phyloP scores from a whole-genome alignment of 2,888 invertebrate genomes.

The Tetropium fuscum region DNA sequence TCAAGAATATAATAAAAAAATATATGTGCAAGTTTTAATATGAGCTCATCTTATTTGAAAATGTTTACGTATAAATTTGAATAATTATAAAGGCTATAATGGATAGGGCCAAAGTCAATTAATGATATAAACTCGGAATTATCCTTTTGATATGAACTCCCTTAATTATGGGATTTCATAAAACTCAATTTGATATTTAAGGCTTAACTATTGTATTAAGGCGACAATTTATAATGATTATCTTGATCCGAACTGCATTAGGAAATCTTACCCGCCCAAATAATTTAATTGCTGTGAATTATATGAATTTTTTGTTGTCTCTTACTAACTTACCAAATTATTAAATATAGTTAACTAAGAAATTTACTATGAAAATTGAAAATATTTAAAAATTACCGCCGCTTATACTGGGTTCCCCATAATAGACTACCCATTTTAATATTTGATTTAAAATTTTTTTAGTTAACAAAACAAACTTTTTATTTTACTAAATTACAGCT shows the following conservation, averaged over 20 bases:
- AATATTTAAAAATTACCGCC: no score
- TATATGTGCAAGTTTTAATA: no score
- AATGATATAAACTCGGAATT: conserved; percentile 20
- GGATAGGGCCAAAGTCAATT: conserved; percentile 22
- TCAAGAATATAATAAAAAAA: no score
- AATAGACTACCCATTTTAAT: no score
- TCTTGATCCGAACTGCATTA: background rate
- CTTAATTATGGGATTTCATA: conserved; percentile 21
- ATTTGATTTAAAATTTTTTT: no score
- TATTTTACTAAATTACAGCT: no score
- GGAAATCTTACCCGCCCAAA: background rate
- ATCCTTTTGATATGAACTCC: conserved; percentile 22
- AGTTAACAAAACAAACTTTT: no score
- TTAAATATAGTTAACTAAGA: no score
- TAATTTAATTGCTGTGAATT: background rate
- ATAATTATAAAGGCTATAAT: conserved; percentile 19
- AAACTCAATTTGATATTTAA: conserved; percentile 16
- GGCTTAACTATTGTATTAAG: conserved; percentile 22
- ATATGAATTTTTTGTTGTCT: no score
- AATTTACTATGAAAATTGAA: no score
- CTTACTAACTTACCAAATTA: no score
- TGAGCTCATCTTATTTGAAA: conserved; percentile 3
- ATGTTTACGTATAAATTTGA: conserved; percentile 10
- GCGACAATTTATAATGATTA: conserved; percentile 23
- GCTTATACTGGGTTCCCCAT: no score